Evolutionary conservation across 1,140 invertebrate genomes (phyloP), one percentile per base, ranked within the genome.

Genomic region (Scaptomyza montana): DNA sequence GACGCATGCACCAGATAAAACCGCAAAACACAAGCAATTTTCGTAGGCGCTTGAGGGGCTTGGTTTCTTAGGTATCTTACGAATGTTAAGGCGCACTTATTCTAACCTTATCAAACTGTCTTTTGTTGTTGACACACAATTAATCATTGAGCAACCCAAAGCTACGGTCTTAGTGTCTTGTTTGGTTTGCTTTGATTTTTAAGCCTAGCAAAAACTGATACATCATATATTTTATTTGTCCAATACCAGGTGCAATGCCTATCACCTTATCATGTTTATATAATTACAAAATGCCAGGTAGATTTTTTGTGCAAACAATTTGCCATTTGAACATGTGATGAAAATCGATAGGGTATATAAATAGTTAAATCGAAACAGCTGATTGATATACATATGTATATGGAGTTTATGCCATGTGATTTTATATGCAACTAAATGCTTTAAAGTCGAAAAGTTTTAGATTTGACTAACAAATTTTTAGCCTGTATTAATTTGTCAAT

Each of bases 1-100:
- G 77, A 85, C 80, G 69, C 80, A 77, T 55, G 13, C 54, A 49
- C 21, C 46, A 86, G 61, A 87, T 82, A 46, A 79, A 77, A 85
- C 80, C 80, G 65, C 80, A 77, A 59, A 50, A 43, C 36, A 9
- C 10, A n/a, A 45, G 43, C 28, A 45, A 55, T 6, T 19, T 6
- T 36, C 33, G 5, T 12, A 21, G 45, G 43, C 39, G 36, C 30
- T 30, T 7, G 46, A 25, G 19, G 21, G 43, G 76, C 36, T 16
- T 43, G 56, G 30, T 13, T 10, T 33, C 9, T 36, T 36, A 0
- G 19, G 10, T 46, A 33, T 51, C 46, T 64, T 61, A 60, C 45
- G 36, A 69, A 77, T 81, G 57, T 57, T 60, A 33, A 43, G 45
- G 49, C 69, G 57, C 59, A 80, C 50, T 62, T 47, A 62, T 47